These are phyloP conservation scores for Passerculus sandwichensis DNA, from an alignment of 2,797 vertebrate genomes.

Conservation along the genomic window DNA sequence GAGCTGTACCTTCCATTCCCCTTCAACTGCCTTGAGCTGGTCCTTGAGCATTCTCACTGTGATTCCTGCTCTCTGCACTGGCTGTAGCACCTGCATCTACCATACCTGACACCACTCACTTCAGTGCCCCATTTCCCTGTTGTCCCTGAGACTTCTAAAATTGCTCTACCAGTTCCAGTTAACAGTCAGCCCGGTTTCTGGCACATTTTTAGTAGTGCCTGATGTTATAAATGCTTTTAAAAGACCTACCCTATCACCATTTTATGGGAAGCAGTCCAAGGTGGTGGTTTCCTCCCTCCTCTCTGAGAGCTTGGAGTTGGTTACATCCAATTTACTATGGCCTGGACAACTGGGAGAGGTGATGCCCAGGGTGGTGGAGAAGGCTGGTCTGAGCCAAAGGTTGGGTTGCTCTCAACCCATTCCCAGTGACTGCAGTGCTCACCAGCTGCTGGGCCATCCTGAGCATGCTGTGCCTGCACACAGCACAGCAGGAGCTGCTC, in stretches of 20 bases:
- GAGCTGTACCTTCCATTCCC: neutral
- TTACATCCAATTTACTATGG: neutral
- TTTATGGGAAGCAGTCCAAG: neutral
- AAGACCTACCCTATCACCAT: neutral
- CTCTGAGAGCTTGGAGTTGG: neutral
- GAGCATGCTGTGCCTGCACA: neutral
- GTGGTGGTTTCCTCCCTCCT: neutral
- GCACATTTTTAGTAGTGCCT: neutral
- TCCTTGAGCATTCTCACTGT: fast-evolving
- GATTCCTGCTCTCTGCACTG: fast-evolving
- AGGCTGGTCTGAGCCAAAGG: neutral
- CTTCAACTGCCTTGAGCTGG: neutral
- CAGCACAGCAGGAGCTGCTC: neutral
- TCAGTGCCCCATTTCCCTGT: neutral
- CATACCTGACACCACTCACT: fast-evolving
- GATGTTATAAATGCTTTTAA: neutral
- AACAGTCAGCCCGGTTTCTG: neutral
- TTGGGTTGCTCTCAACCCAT: neutral
- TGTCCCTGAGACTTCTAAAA: neutral
- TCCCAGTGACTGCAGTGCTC: neutral
- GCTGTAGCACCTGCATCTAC: neutral
- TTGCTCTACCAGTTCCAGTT: neutral
- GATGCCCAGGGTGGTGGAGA: neutral
- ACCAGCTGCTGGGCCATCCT: fast-evolving
- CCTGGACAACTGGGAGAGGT: neutral